phyloP scores from a whole-genome alignment of 2,113 vertebrate genomes.

The Physeter macrocephalus region DNA sequence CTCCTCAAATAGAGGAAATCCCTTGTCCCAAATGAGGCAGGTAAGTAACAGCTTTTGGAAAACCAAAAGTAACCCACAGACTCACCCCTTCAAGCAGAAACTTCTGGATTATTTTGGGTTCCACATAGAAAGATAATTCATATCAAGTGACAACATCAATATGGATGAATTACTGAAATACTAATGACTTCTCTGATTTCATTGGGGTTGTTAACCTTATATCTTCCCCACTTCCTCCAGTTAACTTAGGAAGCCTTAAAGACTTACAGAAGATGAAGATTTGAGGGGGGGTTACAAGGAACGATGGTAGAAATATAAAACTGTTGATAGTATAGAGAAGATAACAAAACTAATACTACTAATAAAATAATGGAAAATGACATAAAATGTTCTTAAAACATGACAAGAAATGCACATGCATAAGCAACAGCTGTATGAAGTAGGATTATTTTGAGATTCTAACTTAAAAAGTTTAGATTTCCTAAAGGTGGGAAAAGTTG shows the following conservation, averaged over 20 bases:
- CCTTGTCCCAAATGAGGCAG: background rate
- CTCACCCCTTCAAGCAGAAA: background rate
- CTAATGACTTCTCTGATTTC: background rate
- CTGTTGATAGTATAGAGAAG: background rate
- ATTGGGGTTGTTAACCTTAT: background rate
- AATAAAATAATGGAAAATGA: background rate
- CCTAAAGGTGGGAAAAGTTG: background rate
- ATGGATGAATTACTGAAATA: background rate
- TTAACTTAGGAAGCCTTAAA: background rate
- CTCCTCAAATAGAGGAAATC: background rate
- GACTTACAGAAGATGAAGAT: background rate
- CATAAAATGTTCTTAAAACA: background rate
- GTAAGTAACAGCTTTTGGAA: background rate
- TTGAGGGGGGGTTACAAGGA: background rate
- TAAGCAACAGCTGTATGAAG: background rate
- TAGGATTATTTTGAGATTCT: background rate
- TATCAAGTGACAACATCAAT: background rate
- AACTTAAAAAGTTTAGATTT: constrained; percentile 21
- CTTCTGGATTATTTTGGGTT: background rate
- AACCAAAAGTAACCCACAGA: background rate
- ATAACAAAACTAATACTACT: background rate
- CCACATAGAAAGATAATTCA: background rate
- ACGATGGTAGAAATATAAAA: background rate
- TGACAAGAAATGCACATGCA: background rate
- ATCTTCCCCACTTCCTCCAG: background rate